These are phyloP conservation scores for Labroides dimidiatus DNA, from an alignment of 2,797 vertebrate genomes.

Conservation along the genomic window DNA sequence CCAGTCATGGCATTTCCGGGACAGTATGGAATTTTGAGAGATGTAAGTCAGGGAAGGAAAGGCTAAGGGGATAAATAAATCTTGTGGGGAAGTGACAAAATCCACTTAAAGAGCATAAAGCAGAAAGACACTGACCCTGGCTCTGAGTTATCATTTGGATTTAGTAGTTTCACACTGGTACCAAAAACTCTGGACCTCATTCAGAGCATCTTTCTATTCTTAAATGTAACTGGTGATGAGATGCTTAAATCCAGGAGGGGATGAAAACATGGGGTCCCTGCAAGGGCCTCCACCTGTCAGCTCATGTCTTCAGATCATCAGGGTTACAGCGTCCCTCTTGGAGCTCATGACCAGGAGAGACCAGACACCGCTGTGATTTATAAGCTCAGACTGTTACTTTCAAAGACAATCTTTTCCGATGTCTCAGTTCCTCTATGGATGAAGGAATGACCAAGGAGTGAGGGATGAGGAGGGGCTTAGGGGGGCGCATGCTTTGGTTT, in stretches of 20 bases:
- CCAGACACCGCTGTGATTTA: conserved; percentile 50
- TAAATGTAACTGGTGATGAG: background rate
- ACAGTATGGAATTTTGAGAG: conserved; percentile 14
- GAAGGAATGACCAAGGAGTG: conserved; percentile 6
- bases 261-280: too few species aligned
- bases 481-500: conserved; percentile 43
- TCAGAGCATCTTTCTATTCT: conserved; percentile 4
- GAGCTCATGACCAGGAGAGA: conserved; percentile 29
- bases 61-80: conserved; percentile 13
- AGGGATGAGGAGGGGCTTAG: conserved; percentile 23
- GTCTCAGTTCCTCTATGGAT: conserved; percentile 50
- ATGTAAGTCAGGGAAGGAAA: conserved; percentile 14
- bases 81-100: conserved; percentile 23
- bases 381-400: conserved; percentile 28
- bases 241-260: too few species aligned
- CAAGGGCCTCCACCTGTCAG: conserved; percentile 66
- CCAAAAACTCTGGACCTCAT: background rate
- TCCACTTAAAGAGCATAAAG: background rate
- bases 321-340: conserved; percentile 13
- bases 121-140: background rate
- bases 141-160: too few species aligned
- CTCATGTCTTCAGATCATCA: conserved; percentile 70
- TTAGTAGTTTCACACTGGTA: conserved; percentile 1
- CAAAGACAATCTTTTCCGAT: conserved; percentile 30
- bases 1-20: conserved; percentile 3